These are phyloP conservation scores for Lepus oiostolus DNA, from an alignment of 2,797 vertebrate genomes.

Conservation along the genomic window DNA sequence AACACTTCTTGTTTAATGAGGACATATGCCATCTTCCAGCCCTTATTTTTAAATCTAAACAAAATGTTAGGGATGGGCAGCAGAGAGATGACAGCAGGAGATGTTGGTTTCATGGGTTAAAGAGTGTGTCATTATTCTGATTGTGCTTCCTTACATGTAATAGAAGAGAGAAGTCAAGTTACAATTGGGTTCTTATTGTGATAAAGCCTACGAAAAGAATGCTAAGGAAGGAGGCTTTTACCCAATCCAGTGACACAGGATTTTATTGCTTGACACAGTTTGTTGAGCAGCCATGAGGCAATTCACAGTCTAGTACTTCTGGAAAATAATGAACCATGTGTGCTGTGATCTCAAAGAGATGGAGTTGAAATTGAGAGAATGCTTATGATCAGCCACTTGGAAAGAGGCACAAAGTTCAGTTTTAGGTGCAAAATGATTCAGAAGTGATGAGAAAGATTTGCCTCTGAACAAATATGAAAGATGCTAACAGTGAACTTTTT, in stretches of 20 bases:
- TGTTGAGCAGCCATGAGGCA: constrained; percentile 87
- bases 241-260: constrained; percentile 81
- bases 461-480: constrained; percentile 20
- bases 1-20: constrained; percentile 20
- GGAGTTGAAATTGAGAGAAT: constrained; percentile 84
- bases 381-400: constrained; percentile 78
- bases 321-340: constrained; percentile 85
- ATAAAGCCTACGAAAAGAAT: constrained; percentile 69
- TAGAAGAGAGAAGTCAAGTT: constrained; percentile 58
- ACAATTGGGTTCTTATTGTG: constrained; percentile 50
- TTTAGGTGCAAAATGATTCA: constrained; percentile 65
- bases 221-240: constrained; percentile 78
- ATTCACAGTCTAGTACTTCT: constrained; percentile 86
- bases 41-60: constrained; percentile 37
- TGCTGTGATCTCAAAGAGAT: constrained; percentile 86
- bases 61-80: not conserved
- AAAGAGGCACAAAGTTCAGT: constrained; percentile 80
- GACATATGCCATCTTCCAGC: not conserved
- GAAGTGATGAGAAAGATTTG: constrained; percentile 47
- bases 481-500: constrained; percentile 35
- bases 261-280: constrained; percentile 88
- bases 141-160: not conserved
- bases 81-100: not conserved
- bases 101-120: not conserved
- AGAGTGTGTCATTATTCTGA: constrained; percentile 27